Evolutionary conservation across 2,797 vertebrate genomes (phyloP).

Genomic region (Cuniculus paca): DNA sequence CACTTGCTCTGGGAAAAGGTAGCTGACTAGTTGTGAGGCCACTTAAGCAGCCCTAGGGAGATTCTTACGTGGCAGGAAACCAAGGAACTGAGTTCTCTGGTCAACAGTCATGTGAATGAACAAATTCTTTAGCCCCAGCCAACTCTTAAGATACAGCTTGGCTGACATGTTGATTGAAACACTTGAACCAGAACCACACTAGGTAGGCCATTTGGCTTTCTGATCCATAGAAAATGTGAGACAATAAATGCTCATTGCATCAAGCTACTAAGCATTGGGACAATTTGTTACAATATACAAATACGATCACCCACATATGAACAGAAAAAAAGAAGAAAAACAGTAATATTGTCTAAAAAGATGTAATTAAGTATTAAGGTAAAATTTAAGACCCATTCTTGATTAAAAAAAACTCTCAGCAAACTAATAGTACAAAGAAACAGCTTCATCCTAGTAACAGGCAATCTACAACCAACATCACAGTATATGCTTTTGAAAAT

Average conservation of each 20-base stretch:
- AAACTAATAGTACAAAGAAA: background rate
- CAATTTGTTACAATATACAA: slow-evolving; percentile 36
- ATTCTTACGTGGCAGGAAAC: background rate
- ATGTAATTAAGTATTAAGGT: background rate
- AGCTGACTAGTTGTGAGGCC: background rate
- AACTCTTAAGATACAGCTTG: background rate
- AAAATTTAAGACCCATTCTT: slow-evolving; percentile 41
- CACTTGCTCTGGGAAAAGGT: background rate
- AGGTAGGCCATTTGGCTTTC: background rate
- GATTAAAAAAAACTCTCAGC: background rate
- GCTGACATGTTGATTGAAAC: background rate
- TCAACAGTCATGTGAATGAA: background rate
- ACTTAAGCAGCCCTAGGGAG: background rate
- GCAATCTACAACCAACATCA: background rate
- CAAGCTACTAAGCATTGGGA: background rate
- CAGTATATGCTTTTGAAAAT: background rate
- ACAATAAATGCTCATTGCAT: background rate
- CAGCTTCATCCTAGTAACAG: background rate
- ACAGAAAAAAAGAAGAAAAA: slow-evolving; percentile 19
- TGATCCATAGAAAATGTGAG: background rate
- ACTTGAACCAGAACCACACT: background rate
- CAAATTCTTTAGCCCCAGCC: background rate
- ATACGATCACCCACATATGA: background rate
- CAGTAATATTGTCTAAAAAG: background rate
- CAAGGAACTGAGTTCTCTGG: background rate